phyloP scores from a whole-genome alignment of 2,797 vertebrate genomes.

The Falco cherrug region DNA sequence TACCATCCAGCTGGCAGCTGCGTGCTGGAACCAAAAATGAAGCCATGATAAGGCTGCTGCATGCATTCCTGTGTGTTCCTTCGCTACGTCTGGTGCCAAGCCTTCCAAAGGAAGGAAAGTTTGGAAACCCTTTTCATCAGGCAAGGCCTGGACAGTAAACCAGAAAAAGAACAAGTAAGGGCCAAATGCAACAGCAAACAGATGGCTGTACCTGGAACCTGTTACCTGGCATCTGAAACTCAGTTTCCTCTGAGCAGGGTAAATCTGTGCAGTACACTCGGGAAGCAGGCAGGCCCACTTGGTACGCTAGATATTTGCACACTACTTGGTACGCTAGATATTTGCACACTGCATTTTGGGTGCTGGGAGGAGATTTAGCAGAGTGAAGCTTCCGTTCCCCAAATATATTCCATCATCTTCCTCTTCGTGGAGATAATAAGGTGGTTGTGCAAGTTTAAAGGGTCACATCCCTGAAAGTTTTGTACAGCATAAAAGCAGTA shows the following conservation, averaged over 20 bases:
- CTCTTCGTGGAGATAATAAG: neutral
- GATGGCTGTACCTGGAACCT: neutral
- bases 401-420: neutral
- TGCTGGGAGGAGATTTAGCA: neutral
- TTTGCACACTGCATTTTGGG: accelerated
- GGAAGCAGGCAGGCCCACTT: neutral
- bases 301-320: neutral
- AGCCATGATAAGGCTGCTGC: neutral
- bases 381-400: neutral
- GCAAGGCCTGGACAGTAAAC: neutral
- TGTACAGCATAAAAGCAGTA: neutral
- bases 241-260: accelerated
- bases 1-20: neutral
- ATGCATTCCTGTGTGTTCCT: neutral
- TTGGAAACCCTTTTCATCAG: neutral
- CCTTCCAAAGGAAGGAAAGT: neutral
- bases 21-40: neutral
- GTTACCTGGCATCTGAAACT: neutral
- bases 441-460: neutral
- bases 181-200: neutral
- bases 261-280: accelerated
- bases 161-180: neutral
- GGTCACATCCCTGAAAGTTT: neutral
- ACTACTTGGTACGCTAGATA: accelerated
- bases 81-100: neutral